These are phyloP conservation scores for Ianthella basta DNA, from an alignment of 37 sponge, comb jelly and placozoan species.

Conservation along the genomic window DNA sequence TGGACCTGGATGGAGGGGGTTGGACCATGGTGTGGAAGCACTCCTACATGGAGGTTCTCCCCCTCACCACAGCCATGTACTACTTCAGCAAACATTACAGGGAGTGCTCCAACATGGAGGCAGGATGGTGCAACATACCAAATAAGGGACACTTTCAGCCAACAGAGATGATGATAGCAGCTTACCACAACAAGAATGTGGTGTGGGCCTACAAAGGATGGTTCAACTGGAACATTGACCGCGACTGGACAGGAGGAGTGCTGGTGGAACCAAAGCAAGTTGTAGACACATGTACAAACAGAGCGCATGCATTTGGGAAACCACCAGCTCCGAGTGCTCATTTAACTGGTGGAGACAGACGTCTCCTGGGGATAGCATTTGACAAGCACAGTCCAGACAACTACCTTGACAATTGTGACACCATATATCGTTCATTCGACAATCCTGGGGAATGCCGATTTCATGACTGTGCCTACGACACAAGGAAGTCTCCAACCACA, in stretches of 20 bases:
- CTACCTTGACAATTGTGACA: constrained; percentile 23
- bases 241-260: constrained; percentile 40
- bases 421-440: not conserved
- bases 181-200: constrained; percentile 14
- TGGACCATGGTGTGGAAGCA: constrained; percentile 46
- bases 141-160: constrained; percentile 35
- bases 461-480: not conserved
- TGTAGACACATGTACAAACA: constrained; percentile 10
- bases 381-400: constrained; percentile 20
- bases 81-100: constrained; percentile 32
- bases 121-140: constrained; percentile 44
- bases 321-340: constrained; percentile 34
- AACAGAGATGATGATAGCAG: constrained; percentile 42
- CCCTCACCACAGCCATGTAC: constrained; percentile 30
- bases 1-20: constrained; percentile 35
- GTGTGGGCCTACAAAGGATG: constrained; percentile 31
- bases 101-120: constrained; percentile 6
- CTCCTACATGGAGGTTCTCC: constrained; percentile 40
- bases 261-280: constrained; percentile 29
- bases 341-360: not conserved
- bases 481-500: too few relatives aligned
- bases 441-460: constrained; percentile 19
- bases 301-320: not conserved
- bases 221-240: constrained; percentile 46
- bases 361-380: constrained; percentile 28